Conservation (phyloP, 2,113 vertebrate species). For the Pachyramphus minor region DNA sequence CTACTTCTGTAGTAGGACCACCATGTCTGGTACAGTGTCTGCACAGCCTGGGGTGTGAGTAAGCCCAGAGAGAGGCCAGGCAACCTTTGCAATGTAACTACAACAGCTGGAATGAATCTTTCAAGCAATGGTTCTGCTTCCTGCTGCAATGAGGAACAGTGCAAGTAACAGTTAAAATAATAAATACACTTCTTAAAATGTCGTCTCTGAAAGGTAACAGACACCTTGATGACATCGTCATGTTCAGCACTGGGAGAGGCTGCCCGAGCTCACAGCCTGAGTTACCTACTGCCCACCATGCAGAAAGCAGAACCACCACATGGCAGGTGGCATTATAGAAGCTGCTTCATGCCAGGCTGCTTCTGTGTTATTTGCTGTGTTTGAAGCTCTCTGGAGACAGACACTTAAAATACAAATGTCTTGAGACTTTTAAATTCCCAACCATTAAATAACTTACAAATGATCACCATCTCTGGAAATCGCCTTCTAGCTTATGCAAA, state of each 20-base stretch:
- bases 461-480: slow-evolving; percentile 48
- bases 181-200: neutral
- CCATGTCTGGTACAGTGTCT: neutral
- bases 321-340: neutral
- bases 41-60: neutral
- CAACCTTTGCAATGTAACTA: neutral
- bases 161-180: neutral
- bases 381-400: slow-evolving; percentile 60
- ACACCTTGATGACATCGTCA: neutral
- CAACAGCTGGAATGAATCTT: neutral
- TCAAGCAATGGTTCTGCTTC: neutral
- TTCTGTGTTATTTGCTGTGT: slow-evolving; percentile 24
- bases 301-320: neutral
- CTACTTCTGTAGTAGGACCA: neutral
- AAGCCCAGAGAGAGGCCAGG: neutral
- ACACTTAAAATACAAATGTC: slow-evolving; percentile 49
- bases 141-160: fast-evolving
- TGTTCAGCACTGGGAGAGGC: neutral
- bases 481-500: slow-evolving; percentile 14
- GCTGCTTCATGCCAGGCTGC: slow-evolving; percentile 24
- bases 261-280: neutral
- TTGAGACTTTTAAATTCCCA: slow-evolving; percentile 39
- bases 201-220: neutral
- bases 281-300: fast-evolving
- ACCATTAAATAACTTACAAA: slow-evolving; percentile 49